Base-by-base conservation (phyloP, 2,797 vertebrate genomes). In the Rhabdomys pumilio region DNA sequence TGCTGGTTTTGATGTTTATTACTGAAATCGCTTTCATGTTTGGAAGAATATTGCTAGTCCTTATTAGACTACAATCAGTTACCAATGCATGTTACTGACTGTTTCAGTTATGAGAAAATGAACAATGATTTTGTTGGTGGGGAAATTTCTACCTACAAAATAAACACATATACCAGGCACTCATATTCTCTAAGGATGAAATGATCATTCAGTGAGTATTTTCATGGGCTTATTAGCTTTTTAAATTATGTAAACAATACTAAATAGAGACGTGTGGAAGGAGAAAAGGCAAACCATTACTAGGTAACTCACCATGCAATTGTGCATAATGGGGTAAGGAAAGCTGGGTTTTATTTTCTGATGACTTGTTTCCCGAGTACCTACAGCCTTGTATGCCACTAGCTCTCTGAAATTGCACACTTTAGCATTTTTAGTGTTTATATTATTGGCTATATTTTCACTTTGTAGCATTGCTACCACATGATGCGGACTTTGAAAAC, bases 391-490 rank as follows among this genome's bases (percentile, higher is more conserved):
- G 34, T 50, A n/a, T 65, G 53, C 67, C 59, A 69, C 9, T 85
- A 77, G 81, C 41, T 95, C 50, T 94, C n/a, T 8, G 34, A 31
- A 93, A 95, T 0, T 44, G 57, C 75, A 91, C 34, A 84, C n/a
- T 80, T 94, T 86, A 91, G 22, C 82, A 82, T 95, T 90, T 90
- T 90, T 79, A 90, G 41, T 86, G 38, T 55, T 96, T 91, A 65
- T 86, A 76, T 50, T 89, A 38, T 72, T 79, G 69, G 31, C 50
- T 57, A 55, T 93, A 86, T 96, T 96, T 97, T 86, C 41, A 69
- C 13, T 96, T 63, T 82, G 92, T 41, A 90, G 61, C 50, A 89
- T 15, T 80, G 41, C 90, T 41, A 89, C 69, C 11, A 17, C 1
- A 24, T 55, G 20, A 31, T 55, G 17, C 75, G 86, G 38, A 77